Evolutionary conservation across 2,888 invertebrate genomes (phyloP), one percentile per base, ranked within the genome.

Genomic region (Nephrocerus scutellatus): DNA sequence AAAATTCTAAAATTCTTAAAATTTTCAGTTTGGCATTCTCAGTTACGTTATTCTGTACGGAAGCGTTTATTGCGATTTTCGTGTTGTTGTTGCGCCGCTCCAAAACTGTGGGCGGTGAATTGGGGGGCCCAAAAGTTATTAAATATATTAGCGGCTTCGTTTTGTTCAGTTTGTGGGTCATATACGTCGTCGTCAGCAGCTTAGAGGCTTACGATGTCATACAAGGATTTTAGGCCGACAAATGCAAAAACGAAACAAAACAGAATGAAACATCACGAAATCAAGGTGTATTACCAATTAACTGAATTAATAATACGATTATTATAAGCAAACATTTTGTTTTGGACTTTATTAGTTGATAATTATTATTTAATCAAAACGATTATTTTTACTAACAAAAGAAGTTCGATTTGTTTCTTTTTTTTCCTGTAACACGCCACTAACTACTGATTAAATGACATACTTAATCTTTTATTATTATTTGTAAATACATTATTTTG

Each of bases 131-230:
- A 1, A 69, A 68, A 32, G 57, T 63, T 37, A 68, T 77, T 56
- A 96, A 95, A 69, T 73, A 82, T 54, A 36, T 82, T 39, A 92
- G 95, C 25, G 79, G 86, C 39, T 66, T 73, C 29, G 75, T 93
- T 57, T 80, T 98, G 56, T 79, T 92, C 64, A 74, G 74, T 39
- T 76, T 97, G 44, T 98, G 98, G 98, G 59, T 95, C 36, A 70
- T 89, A 59, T 98, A 98, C 72, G 77, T 98, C 53, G 69, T 88
- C 39, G 75, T 96, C 75, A 93, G 93, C 54, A 85, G 86, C 57
- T 75, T 98, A 61, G 95, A 96, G 72, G 90, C 91, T 48, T 98
- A 98, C 70, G 84, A 82, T 56, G 72, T 88, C 58, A 88, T 97
- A 59, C 70, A 79, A 66, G 88, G 89, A 57, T 93, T 91, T 72